These are phyloP conservation scores for Chalcosyrphus nemorum DNA, from an alignment of 2,888 invertebrate genomes.

Conservation along the genomic window DNA sequence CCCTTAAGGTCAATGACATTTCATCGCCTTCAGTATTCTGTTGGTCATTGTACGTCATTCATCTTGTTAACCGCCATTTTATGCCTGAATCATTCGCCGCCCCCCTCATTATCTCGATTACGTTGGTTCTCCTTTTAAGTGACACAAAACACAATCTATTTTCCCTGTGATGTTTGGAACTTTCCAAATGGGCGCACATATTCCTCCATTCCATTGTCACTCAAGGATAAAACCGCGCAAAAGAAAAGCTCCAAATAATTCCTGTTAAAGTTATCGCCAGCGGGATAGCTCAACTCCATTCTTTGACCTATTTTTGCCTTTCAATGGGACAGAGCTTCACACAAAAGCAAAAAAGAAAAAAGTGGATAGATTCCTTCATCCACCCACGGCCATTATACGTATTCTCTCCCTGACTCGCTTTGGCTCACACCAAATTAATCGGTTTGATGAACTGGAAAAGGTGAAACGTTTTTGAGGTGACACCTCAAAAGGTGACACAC, in stretches of 20 bases:
- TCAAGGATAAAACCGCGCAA: slow-evolving; percentile 40
- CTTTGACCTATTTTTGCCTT: slow-evolving; percentile 4
- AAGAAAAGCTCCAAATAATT: slow-evolving; percentile 8
- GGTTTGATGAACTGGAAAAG: slow-evolving; percentile 67
- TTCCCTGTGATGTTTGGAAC: neutral
- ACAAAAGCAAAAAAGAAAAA: neutral
- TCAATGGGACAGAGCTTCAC: neutral
- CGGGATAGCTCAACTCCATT: neutral
- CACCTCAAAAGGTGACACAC: slow-evolving; percentile 54
- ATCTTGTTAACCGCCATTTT: slow-evolving; percentile 28
- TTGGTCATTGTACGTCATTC: neutral
- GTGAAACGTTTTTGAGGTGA: slow-evolving; percentile 49
- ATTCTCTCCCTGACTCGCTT: neutral
- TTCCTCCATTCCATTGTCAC: slow-evolving; percentile 10
- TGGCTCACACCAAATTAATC: slow-evolving; percentile 28
- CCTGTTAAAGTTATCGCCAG: neutral
- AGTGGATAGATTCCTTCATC: neutral
- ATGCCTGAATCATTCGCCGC: slow-evolving; percentile 16
- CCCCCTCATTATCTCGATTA: slow-evolving; percentile 49
- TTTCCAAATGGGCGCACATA: neutral
- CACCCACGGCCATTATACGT: too few species aligned
- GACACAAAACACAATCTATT: slow-evolving; percentile 30
- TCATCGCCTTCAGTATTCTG: too few species aligned
- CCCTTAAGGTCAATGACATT: too few species aligned
- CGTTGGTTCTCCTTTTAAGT: slow-evolving; percentile 50